These are phyloP conservation scores for cattle (Bos taurus) DNA, from an alignment of 2,113 vertebrate genomes.

Conservation along the genomic window DNA sequence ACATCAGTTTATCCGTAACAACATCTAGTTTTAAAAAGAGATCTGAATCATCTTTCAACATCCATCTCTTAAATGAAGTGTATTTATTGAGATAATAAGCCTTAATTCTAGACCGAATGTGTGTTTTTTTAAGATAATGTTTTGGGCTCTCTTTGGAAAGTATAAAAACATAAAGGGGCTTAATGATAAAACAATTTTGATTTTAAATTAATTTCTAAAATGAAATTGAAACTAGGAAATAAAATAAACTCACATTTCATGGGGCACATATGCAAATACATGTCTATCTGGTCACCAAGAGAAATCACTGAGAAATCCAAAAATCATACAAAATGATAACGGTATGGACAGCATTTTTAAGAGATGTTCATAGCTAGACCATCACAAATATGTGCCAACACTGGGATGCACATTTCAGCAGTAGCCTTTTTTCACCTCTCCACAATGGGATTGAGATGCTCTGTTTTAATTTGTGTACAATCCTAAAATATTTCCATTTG, in stretches of 20 bases:
- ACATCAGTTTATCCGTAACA: conserved; percentile 59
- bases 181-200: background rate
- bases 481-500: conserved; percentile 8
- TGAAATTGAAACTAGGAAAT: background rate
- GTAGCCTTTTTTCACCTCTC: background rate
- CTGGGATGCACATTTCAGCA: background rate
- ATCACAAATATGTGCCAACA: background rate
- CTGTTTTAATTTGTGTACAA: background rate
- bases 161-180: background rate
- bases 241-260: background rate
- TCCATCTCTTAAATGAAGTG: conserved; percentile 46
- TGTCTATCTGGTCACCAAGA: background rate
- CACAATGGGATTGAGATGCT: background rate
- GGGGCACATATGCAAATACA: background rate
- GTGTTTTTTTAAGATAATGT: conserved; percentile 24
- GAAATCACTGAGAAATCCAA: background rate
- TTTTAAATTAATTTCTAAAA: conserved; percentile 46
- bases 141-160: conserved; percentile 40
- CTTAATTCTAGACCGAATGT: conserved; percentile 29
- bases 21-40: conserved; percentile 12
- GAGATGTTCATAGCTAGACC: background rate
- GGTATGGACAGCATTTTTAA: background rate
- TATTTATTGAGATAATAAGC: conserved; percentile 44
- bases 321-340: background rate
- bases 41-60: background rate